Percentiles rank a stretch among this genome's conserved stretches.
phyloP scores from a whole-genome alignment of 2,888 invertebrate genomes.

The Muscina levida region DNA sequence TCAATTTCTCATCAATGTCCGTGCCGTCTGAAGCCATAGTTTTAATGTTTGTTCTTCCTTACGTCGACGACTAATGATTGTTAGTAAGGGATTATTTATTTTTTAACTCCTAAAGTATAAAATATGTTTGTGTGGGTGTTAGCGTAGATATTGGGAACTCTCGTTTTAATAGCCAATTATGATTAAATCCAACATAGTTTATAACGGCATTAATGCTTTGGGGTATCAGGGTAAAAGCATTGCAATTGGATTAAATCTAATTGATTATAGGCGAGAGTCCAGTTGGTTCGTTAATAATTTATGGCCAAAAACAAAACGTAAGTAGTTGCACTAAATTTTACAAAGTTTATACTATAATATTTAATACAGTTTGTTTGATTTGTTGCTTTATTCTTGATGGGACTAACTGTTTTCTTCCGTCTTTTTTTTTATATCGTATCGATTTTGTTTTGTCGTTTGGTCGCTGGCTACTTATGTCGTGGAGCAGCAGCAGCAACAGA shows the following conservation, averaged over 20 bases:
- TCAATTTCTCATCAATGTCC: constrained; percentile 13
- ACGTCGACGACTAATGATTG: not conserved
- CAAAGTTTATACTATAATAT: too few relatives aligned
- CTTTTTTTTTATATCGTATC: constrained; percentile 44
- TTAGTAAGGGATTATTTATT: constrained; percentile 30
- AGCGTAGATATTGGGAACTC: constrained; percentile 69
- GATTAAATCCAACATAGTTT: constrained; percentile 79
- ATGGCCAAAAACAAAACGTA: constrained; percentile 8
- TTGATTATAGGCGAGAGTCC: constrained; percentile 78
- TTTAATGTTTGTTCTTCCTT: too few relatives aligned
- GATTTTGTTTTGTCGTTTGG: constrained; percentile 6
- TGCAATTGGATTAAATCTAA: constrained; percentile 79
- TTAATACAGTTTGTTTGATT: too few relatives aligned
- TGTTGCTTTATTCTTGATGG: too few relatives aligned
- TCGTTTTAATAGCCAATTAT: constrained; percentile 80
- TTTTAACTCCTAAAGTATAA: constrained; percentile 43
- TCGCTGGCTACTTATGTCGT: not conserved
- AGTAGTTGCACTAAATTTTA: constrained; percentile 29
- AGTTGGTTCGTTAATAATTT: constrained; percentile 23
- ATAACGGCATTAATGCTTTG: constrained; percentile 71
- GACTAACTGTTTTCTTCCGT: not conserved
- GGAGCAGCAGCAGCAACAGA: not conserved
- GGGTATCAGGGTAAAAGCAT: constrained; percentile 60
- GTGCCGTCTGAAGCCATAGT: constrained; percentile 4
- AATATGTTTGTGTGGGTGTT: constrained; percentile 13